Evolutionary conservation across 2,888 invertebrate species (phyloP), one percentile per base, ranked within the genome.

Genomic region (Drosophila cracens): DNA sequence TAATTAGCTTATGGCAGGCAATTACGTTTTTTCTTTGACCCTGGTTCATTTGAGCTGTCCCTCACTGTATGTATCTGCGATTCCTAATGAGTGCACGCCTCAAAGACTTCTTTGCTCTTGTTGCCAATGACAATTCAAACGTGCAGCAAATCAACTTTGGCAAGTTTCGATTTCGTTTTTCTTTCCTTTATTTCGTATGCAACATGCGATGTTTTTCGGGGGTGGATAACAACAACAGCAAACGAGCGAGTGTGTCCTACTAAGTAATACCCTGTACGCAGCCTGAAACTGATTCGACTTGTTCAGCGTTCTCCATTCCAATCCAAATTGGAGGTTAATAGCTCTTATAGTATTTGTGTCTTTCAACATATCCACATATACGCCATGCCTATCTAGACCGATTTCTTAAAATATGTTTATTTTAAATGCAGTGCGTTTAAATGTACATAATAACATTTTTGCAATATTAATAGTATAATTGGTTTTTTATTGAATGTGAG

Each of bases 31-130:
- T 31, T 0, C 2, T 0, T 31, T 31, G 31, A 31, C 31, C 10
- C 10, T 10, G 31, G 2, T 31, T 3, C 10, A 31, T 31, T 10
- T 31, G 10, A 10, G 31, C 31, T 21, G 21, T 21, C 21, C 21
- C 21, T 21, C 31, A 31, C 31, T 31, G 31, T 31, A 11, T 5
- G 16, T 25, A 18, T n/a, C 33, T 16, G 21, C 33, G 74, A 82
- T 78, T 82, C 66, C 73, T 88, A 83, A 83, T 83, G 89, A 84
- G 83, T 75, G 71, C 67, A 83, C 69, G 86, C 67, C 51, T 76
- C 66, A 71, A 70, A 57, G 67, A 53, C 46, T 61, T 61, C 46
- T 33, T 68, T 36, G 25, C 49, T 38, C 56, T 63, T 68, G 29
- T 56, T 70, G 68, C 52, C 63, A 59, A 49, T 36, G 36, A 49